Evolutionary conservation across 1,140 invertebrate species (phyloP).

Genomic region (Sminthurinus signatus): DNA sequence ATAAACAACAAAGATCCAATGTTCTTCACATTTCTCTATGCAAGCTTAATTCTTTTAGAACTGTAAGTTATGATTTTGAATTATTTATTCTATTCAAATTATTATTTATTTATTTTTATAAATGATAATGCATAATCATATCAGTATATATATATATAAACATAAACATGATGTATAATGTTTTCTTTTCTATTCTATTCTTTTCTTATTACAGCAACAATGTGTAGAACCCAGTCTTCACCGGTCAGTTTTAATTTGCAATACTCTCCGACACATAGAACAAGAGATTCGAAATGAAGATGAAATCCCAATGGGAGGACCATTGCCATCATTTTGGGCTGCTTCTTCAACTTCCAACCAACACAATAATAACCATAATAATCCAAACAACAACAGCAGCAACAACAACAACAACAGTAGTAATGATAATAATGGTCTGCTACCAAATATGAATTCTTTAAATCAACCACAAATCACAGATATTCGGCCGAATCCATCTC

Average conservation of each 20-base stretch:
- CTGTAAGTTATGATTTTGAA: slow-evolving; percentile 25
- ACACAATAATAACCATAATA: background rate
- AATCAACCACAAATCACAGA: slow-evolving; percentile 27
- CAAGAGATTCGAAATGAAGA: slow-evolving; percentile 78
- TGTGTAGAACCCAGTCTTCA: slow-evolving; percentile 84
- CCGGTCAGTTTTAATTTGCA: slow-evolving; percentile 88
- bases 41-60: slow-evolving; percentile 61
- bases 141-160: no score
- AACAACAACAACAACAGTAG: background rate
- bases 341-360: background rate
- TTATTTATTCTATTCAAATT: background rate
- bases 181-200: no score
- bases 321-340: slow-evolving; percentile 32
- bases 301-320: slow-evolving; percentile 27
- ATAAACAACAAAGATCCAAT: slow-evolving; percentile 74
- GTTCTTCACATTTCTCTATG: slow-evolving; percentile 88
- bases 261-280: slow-evolving; percentile 83
- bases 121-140: no score
- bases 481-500: slow-evolving; percentile 10
- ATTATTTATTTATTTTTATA: no score
- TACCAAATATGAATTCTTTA: background rate
- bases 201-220: slow-evolving; percentile 55
- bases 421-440: background rate
- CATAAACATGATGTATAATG: no score
- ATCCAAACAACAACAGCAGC: background rate